phyloP scores from a whole-genome alignment of 2,888 invertebrate species.

The Cephus nigrinus region DNA sequence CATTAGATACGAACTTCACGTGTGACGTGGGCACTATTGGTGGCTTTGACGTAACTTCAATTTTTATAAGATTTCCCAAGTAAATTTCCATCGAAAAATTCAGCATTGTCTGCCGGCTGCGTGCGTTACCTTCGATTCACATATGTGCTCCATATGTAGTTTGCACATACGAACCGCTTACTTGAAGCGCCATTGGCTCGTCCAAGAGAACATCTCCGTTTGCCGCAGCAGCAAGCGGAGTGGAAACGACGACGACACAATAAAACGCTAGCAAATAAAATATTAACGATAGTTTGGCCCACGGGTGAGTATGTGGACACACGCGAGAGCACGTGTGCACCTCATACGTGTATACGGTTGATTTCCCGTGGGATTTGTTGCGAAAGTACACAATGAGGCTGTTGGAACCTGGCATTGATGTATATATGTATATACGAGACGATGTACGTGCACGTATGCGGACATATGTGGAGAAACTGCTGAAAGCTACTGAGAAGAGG shows the following conservation, averaged over 20 bases:
- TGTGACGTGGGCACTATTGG: background rate
- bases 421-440: background rate
- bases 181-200: background rate
- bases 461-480: background rate
- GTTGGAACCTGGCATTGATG: conserved; percentile 4
- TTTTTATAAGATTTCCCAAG: background rate
- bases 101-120: background rate
- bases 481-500: background rate
- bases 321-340: conserved; percentile 19
- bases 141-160: background rate
- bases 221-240: conserved; percentile 16
- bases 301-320: conserved; percentile 6
- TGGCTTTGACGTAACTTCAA: background rate
- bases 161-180: background rate
- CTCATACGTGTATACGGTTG: conserved; percentile 36
- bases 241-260: conserved; percentile 33
- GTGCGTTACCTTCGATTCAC: background rate
- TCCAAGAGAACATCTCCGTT: background rate
- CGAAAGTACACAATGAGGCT: conserved; percentile 27
- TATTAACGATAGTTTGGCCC: conserved; percentile 42
- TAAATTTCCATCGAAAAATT: background rate
- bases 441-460: background rate
- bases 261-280: conserved; percentile 45
- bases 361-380: conserved; percentile 60
- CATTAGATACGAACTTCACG: background rate